Evolutionary conservation across 1,140 invertebrate genomes (phyloP), one percentile per base, ranked within the genome.

Genomic region (Trigoniulus corallinus): DNA sequence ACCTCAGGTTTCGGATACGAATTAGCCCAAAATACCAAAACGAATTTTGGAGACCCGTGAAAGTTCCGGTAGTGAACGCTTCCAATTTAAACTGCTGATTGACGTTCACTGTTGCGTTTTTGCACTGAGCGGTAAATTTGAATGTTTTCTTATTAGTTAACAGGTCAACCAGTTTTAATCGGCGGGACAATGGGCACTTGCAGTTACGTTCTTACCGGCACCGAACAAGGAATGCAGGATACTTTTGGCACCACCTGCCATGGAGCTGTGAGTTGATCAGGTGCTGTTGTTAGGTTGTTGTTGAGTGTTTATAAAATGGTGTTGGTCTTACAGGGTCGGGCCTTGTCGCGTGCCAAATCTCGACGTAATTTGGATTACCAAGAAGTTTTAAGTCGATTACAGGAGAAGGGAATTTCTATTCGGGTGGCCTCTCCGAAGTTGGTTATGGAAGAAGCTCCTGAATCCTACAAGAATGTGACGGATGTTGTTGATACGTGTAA

Each of bases 181-280:
- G 95, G 95, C 46, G 96, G 96, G 44, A 97, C 94, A 12, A 99
- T 99, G 96, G 96, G 96, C 22, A 99, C 96, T 1, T 98, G 94
- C 62, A 97, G 92, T 65, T 99, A 99, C 70, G 93, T 99, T 2
- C 70, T 99, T 13, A 99, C 95, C 29, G 96, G 93, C 18, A 97
- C 94, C 37, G 86, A 94, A 65, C 78, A 84, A 62, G 95, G 94
- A 55, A 98, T 99, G 92, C 72, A 79, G 54, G 89, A 98, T 71
- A 99, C 96, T 1, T 99, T 98, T 74, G 96, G 96, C 44, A 97
- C 94, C 20, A 99, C 96, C 0, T 99, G 96, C 67, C 96, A 99
- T 70, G 96, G 96, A 65, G 96, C 96, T 48, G 92, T 94, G 73
- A 81, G 81, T n/a, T n/a, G n/a, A n/a, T n/a, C n/a, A n/a, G n/a